These are phyloP conservation scores for Collichthys lucidus DNA, from an alignment of 2,113 vertebrate genomes.

Conservation along the genomic window DNA sequence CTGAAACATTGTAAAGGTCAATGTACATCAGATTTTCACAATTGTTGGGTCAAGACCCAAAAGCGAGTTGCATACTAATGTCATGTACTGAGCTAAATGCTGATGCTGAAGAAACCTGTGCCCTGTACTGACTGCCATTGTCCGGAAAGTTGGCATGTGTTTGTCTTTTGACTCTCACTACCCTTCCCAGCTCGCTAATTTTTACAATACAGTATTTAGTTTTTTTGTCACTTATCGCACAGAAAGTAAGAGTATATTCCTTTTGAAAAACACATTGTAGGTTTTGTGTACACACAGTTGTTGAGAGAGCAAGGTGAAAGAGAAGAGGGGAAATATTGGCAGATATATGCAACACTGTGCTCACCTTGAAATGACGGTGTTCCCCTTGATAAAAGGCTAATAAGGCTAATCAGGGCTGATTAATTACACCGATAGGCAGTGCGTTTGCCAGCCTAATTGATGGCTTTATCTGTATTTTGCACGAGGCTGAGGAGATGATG, in stretches of 20 bases:
- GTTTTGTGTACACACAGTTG: neutral
- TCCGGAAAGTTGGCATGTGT: constrained; percentile 8
- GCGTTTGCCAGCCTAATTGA: constrained; percentile 68
- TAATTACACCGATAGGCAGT: constrained; percentile 75
- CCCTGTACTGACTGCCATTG: neutral
- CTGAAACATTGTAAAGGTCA: constrained; percentile 45
- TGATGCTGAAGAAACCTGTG: neutral
- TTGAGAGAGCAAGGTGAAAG: constrained; percentile 12
- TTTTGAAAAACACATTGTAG: constrained; percentile 1
- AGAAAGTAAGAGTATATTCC: neutral
- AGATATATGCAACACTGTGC: constrained; percentile 39
- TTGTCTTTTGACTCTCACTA: neutral
- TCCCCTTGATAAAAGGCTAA: constrained; percentile 72
- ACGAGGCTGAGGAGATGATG: constrained; percentile 57
- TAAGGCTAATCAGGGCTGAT: constrained; percentile 77
- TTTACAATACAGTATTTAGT: neutral
- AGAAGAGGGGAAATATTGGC: neutral
- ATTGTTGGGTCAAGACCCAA: constrained; percentile 26
- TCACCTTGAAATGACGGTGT: constrained; percentile 69
- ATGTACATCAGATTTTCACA: constrained; percentile 23
- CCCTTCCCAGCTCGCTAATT: neutral
- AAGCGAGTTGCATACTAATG: constrained; percentile 44
- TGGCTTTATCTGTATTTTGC: constrained; percentile 75
- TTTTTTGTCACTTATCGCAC: neutral
- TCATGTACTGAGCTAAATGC: constrained; percentile 9